Conservation (phyloP, 2,888 invertebrate species). For the Pseudococcus jackbeardsleyi region DNA sequence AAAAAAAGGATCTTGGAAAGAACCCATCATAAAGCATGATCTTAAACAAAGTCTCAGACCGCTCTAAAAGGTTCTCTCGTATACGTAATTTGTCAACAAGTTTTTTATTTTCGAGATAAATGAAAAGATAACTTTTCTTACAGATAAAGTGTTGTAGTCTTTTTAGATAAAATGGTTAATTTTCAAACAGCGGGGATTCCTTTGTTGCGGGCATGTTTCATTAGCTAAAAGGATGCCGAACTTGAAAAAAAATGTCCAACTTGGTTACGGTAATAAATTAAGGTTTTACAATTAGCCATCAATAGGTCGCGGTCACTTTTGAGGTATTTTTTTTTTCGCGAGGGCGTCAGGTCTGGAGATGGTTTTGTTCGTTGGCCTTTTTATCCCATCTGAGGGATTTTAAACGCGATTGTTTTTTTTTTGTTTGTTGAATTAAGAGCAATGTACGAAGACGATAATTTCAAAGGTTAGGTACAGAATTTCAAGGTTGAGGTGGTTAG, state of each 20-base stretch:
- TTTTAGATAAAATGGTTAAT: conserved; percentile 21
- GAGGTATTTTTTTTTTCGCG: not conserved
- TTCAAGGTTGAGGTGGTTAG: too few species aligned
- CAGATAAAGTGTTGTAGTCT: conserved; percentile 10
- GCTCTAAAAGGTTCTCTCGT: conserved; percentile 1
- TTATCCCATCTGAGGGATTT: not conserved
- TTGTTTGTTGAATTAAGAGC: not conserved
- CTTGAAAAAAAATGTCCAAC: conserved; percentile 18
- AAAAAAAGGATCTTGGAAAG: not conserved
- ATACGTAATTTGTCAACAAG: conserved; percentile 44
- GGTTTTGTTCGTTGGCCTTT: not conserved
- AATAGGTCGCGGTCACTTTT: conserved; percentile 31
- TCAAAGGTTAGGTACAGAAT: not conserved
- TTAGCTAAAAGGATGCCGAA: conserved; percentile 23
- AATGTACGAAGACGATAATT: not conserved
- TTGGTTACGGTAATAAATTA: conserved; percentile 5
- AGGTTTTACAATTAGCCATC: conserved; percentile 9
- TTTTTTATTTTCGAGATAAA: conserved; percentile 44
- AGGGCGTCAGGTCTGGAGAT: not conserved
- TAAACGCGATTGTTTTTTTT: not conserved
- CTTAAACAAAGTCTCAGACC: not conserved
- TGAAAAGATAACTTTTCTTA: conserved; percentile 23
- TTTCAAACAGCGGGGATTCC: conserved; percentile 29
- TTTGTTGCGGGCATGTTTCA: conserved; percentile 35
- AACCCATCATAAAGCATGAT: conserved; percentile 25